Base-by-base conservation (phyloP, 2,888 invertebrate species). In the Ditylenchus weischeri region DNA sequence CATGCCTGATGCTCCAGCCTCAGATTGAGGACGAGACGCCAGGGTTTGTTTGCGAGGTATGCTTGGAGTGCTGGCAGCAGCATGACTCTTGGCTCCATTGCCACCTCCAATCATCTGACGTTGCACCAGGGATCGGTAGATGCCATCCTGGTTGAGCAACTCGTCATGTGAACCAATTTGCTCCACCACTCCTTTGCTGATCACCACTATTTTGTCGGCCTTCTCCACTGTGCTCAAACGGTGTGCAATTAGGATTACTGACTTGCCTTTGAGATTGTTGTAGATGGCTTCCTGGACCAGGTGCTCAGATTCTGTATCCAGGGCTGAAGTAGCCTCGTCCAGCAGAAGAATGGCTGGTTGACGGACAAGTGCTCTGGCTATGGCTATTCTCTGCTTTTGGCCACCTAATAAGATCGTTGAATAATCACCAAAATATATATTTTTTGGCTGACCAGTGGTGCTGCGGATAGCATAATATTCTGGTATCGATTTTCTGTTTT, bases 161-260 rank as follows among this genome's bases (percentile, higher is more conserved):
- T 85, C 82, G 49, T 85, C 83, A 74, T 87, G 86, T 36, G 83
- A 84, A 47, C 87, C 87, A 66, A 80, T 77, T 74, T 87, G 86
- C n/a, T 83, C 83, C 21, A 86, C 84, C 36, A 62, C 57, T 38
- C 79, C 82, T 71, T 83, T 79, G 71, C 79, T 79, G 65, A 83
- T 80, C 47, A 83, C 83, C 48, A 83, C 74, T 64, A 83, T 83
- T 69, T 81, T 79, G 75, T 86, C 84, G 21, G 85, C 85, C 70
- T 84, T 84, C 73, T 85, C 84, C 38, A 86, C 84, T 4, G 86
- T 86, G 18, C 84, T 84, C 51, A 86, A 78, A 18, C 86, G 77
- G 72, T 86, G 86, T 0, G 86, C 85, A 36, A 86, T 85, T 49
- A 86, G 80, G 61, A 86, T 83, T 57, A 84, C 84, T 3, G 85